Percentiles rank a stretch among this genome's conserved stretches.
Conservation (phyloP, 2,113 vertebrate species). For the Chunga burmeisteri region DNA sequence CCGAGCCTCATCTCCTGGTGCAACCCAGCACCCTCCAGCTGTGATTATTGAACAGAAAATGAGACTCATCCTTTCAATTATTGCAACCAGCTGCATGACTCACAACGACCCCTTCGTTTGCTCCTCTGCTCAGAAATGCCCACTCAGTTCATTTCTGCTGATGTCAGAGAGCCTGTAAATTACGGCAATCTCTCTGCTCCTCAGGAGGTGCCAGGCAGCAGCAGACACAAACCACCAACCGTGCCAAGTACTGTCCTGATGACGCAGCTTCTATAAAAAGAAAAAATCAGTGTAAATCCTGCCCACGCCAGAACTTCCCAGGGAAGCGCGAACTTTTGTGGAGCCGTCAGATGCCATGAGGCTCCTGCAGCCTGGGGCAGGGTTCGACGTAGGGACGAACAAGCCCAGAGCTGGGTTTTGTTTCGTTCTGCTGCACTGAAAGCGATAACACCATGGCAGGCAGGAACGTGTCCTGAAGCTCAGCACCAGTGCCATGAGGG, state of each 20-base stretch:
- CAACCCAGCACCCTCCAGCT: background rate
- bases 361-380: background rate
- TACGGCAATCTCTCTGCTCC: background rate
- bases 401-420: background rate
- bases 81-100: fast-evolving
- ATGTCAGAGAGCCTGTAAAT: background rate
- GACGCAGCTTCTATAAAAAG: slow-evolving; percentile 35
- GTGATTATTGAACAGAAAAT: background rate
- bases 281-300: background rate
- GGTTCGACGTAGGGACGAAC: background rate
- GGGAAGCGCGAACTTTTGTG: background rate
- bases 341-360: background rate
- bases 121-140: background rate
- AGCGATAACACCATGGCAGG: fast-evolving
- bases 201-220: background rate
- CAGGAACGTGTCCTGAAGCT: background rate
- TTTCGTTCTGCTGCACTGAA: background rate
- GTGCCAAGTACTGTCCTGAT: background rate
- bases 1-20: fast-evolving
- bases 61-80: background rate
- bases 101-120: fast-evolving
- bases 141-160: background rate
- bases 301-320: background rate
- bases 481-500: background rate
- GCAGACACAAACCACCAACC: background rate